These are phyloP conservation scores for Enteromius argenteus DNA, from an alignment of 2,797 vertebrate genomes.

Conservation along the genomic window DNA sequence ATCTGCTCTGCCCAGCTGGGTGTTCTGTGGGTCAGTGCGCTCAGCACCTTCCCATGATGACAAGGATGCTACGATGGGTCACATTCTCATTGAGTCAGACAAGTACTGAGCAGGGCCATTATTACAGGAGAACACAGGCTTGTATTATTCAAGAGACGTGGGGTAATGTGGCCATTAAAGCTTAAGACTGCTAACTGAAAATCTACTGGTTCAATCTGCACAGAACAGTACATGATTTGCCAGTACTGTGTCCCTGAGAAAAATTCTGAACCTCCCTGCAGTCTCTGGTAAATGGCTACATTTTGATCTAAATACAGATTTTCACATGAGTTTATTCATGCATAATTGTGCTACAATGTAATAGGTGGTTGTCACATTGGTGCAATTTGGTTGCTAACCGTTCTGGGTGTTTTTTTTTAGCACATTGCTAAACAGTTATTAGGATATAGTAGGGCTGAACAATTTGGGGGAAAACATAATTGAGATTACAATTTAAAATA, in stretches of 20 bases:
- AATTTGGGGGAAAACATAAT: background rate
- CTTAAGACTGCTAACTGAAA: conserved; percentile 6
- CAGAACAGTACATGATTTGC: background rate
- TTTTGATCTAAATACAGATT: background rate
- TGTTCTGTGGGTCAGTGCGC: conserved; percentile 32
- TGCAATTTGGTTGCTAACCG: background rate
- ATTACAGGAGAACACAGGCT: conserved; percentile 28
- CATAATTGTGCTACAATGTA: background rate
- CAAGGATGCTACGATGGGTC: conserved; percentile 21
- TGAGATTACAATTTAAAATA: background rate
- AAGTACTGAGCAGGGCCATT: conserved; percentile 29
- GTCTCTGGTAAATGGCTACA: background rate
- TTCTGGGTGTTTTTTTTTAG: background rate
- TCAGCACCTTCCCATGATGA: conserved; percentile 26
- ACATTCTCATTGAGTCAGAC: conserved; percentile 46
- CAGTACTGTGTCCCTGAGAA: background rate
- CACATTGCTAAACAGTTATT: background rate
- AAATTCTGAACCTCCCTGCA: background rate
- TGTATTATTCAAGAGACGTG: conserved; percentile 17
- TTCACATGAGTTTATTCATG: background rate
- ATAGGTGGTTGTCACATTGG: background rate
- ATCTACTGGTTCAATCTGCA: background rate
- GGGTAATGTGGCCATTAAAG: conserved; percentile 1
- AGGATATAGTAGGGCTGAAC: background rate
- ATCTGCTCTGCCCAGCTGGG: conserved; percentile 49